Evolutionary conservation across 2,888 invertebrate genomes (phyloP).

Genomic region (Torymus texanus): DNA sequence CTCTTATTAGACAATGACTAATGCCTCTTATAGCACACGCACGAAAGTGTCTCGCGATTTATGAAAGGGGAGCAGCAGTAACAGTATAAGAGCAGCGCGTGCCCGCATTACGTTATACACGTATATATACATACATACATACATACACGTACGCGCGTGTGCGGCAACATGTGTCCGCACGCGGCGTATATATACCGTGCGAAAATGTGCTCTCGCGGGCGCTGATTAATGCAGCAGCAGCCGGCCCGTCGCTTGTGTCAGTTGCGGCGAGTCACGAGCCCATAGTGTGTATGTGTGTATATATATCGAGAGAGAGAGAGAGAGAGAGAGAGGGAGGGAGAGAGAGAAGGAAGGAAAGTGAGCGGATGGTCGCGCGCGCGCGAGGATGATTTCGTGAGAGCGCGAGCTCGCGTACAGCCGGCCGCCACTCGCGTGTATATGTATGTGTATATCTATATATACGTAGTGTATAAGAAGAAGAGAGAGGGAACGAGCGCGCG

Average conservation of each 20-base stretch:
- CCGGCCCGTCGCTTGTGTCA: conserved; percentile 15
- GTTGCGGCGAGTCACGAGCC: conserved; percentile 25
- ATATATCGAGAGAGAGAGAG: background rate
- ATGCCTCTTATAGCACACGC: background rate
- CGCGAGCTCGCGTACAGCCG: conserved; percentile 10
- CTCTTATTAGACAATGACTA: conserved; percentile 29
- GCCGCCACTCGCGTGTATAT: background rate
- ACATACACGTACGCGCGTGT: background rate
- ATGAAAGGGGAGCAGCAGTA: too few relatives aligned
- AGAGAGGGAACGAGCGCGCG: background rate
- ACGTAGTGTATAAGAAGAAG: too few relatives aligned
- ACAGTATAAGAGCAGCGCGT: conserved; percentile 4
- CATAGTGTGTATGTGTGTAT: background rate
- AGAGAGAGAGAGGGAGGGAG: conserved; percentile 9
- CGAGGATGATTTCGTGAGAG: conserved; percentile 56
- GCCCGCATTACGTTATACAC: conserved; percentile 16
- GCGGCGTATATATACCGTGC: conserved; percentile 31
- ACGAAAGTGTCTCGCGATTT: too few relatives aligned
- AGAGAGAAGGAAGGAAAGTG: conserved; percentile 36
- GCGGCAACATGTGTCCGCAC: background rate
- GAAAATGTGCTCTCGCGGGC: conserved; percentile 44
- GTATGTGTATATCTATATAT: too few relatives aligned
- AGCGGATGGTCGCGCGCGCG: conserved; percentile 33
- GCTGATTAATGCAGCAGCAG: conserved; percentile 45
- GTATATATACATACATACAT: background rate